Evolutionary conservation across 2,113 vertebrate species (phyloP).

Genomic region (Choloepus hoffmanni): DNA sequence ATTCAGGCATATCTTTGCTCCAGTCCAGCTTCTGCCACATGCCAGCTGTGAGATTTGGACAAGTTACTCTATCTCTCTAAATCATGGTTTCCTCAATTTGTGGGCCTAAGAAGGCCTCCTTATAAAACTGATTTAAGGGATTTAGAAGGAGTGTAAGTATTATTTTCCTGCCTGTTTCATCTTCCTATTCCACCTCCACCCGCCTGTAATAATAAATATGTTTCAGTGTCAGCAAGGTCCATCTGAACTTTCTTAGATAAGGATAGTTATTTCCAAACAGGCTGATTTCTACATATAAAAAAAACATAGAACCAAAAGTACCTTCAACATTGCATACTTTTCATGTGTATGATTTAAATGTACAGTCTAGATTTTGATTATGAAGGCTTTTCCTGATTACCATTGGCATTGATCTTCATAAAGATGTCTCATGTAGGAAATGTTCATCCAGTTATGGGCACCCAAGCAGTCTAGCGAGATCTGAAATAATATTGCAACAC

Average conservation of each 20-base stretch:
- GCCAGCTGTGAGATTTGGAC: background rate
- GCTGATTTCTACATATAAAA: conserved; percentile 15
- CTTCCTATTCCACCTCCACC: background rate
- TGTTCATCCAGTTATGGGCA: background rate
- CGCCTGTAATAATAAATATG: background rate
- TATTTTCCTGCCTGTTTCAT: conserved; percentile 3
- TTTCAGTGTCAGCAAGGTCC: conserved; percentile 31
- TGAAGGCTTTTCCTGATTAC: conserved; percentile 33
- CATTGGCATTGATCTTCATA: background rate
- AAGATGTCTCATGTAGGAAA: conserved; percentile 18
- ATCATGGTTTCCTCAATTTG: background rate
- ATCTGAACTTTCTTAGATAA: conserved; percentile 54
- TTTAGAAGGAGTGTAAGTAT: background rate
- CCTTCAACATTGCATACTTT: background rate
- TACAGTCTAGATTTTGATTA: background rate
- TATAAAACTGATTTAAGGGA: background rate
- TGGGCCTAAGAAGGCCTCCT: background rate
- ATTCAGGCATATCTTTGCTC: background rate
- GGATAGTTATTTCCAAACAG: conserved; percentile 22
- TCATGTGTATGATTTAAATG: conserved; percentile 52
- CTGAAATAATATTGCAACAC: conserved; percentile 18
- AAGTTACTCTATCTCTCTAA: conserved; percentile 30
- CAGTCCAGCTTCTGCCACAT: background rate
- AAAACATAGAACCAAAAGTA: conserved; percentile 16
- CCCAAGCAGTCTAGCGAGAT: background rate